These are phyloP conservation scores for Odontamblyopus rebecca DNA, from an alignment of 2,797 vertebrate species.

Conservation along the genomic window DNA sequence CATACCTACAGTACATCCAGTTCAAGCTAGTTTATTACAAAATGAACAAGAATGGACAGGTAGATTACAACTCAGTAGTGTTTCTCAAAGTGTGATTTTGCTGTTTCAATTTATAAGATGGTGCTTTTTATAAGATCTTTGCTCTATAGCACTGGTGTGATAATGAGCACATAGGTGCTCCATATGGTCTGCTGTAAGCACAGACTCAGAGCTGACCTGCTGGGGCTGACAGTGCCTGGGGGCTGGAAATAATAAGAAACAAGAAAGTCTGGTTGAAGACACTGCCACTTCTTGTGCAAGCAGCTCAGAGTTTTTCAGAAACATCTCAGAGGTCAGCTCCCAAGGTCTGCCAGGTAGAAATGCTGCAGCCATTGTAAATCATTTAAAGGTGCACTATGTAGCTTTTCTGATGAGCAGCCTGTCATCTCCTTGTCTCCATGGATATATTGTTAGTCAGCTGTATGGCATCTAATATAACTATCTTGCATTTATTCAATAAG, in stretches of 20 bases:
- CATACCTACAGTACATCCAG: not conserved
- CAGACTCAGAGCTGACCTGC: slow-evolving; percentile 5
- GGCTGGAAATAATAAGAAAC: slow-evolving; percentile 7
- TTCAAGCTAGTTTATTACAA: not conserved
- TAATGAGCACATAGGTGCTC: slow-evolving; percentile 9
- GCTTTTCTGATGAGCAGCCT: not conserved
- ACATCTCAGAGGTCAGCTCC: not conserved
- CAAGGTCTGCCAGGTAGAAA: not conserved
- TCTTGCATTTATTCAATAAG: too few relatives aligned
- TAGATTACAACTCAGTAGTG: not conserved
- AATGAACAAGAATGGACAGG: not conserved
- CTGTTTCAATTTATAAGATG: not conserved
- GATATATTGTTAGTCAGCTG: not conserved
- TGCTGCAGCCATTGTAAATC: not conserved
- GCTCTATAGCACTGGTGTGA: not conserved
- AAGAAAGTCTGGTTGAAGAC: not conserved
- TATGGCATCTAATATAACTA: too few relatives aligned
- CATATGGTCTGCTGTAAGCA: slow-evolving; percentile 15
- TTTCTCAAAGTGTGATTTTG: not conserved
- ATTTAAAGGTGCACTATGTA: not conserved
- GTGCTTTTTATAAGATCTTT: not conserved
- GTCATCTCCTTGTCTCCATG: not conserved
- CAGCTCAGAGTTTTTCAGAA: not conserved
- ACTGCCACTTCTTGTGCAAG: not conserved
- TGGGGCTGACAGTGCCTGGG: not conserved